Evolutionary conservation across 2,113 vertebrate genomes (phyloP).

Genomic region (Lepus europaeus): DNA sequence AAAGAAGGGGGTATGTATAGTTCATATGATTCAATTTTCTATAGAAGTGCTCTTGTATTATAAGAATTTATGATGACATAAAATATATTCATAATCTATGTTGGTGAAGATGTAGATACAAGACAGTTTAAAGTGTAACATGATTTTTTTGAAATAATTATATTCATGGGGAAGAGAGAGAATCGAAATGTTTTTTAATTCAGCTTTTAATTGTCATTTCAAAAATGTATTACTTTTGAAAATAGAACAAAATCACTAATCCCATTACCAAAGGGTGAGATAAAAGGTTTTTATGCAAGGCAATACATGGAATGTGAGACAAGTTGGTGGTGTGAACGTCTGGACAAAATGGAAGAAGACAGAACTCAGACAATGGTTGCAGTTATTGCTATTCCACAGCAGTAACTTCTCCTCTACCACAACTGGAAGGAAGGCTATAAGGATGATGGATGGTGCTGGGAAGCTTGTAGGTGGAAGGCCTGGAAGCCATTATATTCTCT

Average conservation of each 20-base stretch:
- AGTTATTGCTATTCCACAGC: background rate
- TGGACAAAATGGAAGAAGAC: background rate
- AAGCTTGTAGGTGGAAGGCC: background rate
- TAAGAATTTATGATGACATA: background rate
- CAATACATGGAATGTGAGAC: background rate
- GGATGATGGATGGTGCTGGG: conserved; percentile 60
- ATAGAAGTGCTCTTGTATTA: background rate
- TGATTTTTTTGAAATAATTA: background rate
- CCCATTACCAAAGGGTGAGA: background rate
- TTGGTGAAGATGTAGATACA: background rate
- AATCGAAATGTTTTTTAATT: background rate
- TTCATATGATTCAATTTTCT: background rate
- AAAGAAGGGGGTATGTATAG: background rate
- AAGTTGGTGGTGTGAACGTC: background rate
- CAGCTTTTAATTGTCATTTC: background rate
- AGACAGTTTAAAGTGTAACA: background rate
- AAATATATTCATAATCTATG: background rate
- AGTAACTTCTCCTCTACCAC: background rate
- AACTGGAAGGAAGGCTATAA: conserved; percentile 18
- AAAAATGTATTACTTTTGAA: background rate
- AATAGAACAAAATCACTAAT: background rate
- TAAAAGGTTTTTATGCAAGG: background rate
- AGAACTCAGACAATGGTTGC: background rate
- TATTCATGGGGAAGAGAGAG: background rate
- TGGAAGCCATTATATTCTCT: conserved; percentile 67